Evolutionary conservation across 2,113 vertebrate genomes (phyloP), one percentile per base, ranked within the genome.

Genomic region (Pomatorhinus ruficollis): DNA sequence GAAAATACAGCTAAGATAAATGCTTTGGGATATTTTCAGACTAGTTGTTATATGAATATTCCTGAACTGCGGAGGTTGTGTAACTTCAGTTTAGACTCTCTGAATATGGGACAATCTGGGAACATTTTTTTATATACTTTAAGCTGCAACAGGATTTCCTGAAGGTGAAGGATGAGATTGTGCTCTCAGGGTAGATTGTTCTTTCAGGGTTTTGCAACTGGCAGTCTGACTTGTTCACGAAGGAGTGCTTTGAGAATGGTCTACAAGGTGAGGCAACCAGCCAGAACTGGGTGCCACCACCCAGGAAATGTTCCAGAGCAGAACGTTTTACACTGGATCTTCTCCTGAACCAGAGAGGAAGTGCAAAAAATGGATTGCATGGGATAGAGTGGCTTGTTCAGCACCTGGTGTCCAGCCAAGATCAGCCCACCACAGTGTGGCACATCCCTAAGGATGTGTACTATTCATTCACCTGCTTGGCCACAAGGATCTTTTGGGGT

Each of bases 61-160:
- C 37, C 28, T 77, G 30, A 93, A 82, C 83, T 80, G 50, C 1
- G 7, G 52, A 76, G 53, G n/a, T 39, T 96, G 47, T 90, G 10
- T 87, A 78, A 88, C 66, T 91, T 74, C 66, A 49, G 13, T 28
- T 49, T 45, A 60, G 83, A 28, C 37, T 63, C 42, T 71, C 11
- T 79, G 52, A 69, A 72, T 83, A 23, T 68, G 47, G 40, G 69
- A 82, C 45, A 82, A 27, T 75, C 28, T 79, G 61, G 40, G 87
- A 57, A 94, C 85, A 74, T 65, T 95, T 96, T 94, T 94, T 84
- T 61, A 40, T 71, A 66, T 54, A 91, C 44, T 80, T 66, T 71
- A 87, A 66, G 19, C 56, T 95, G 63, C 59, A 35, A 10, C 72
- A 50, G 82, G 63, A 45, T 89, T 60, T 83, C 40, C n/a, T 72